These are phyloP conservation scores for Alouatta caraya DNA, from an alignment of 2,797 vertebrate genomes.

Conservation along the genomic window DNA sequence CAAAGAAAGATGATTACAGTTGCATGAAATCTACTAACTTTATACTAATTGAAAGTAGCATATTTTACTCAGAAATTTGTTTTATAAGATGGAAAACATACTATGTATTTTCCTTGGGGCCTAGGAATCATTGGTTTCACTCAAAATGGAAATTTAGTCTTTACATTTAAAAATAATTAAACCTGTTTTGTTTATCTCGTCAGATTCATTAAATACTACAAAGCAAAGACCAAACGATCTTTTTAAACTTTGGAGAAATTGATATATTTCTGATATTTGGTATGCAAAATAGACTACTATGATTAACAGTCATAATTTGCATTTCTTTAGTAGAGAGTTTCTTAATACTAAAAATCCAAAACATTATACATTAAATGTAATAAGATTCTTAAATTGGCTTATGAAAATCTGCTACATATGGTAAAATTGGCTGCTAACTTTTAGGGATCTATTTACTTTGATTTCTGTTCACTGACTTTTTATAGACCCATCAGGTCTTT, in stretches of 20 bases:
- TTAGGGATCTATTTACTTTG: not conserved
- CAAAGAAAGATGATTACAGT: not conserved
- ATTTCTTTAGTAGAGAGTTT: not conserved
- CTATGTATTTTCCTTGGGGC: not conserved
- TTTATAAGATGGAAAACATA: not conserved
- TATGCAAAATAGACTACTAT: not conserved
- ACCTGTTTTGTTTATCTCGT: not conserved
- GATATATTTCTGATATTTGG: not conserved
- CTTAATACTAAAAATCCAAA: not conserved
- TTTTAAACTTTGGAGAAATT: not conserved
- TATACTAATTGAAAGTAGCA: not conserved
- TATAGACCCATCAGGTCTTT: not conserved
- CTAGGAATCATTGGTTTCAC: not conserved
- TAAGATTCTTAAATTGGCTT: not conserved
- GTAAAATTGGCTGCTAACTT: not conserved
- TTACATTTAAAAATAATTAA: not conserved
- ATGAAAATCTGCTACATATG: not conserved
- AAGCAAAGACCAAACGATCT: not conserved
- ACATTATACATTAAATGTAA: not conserved
- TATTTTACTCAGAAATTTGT: not conserved
- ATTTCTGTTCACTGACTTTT: not conserved
- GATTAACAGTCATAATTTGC: not conserved
- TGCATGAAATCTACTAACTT: not conserved
- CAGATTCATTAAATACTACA: not conserved
- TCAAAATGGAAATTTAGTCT: constrained; percentile 13